Conservation (phyloP, 2,797 vertebrate genomes). For the Cephalopachus bancanus region DNA sequence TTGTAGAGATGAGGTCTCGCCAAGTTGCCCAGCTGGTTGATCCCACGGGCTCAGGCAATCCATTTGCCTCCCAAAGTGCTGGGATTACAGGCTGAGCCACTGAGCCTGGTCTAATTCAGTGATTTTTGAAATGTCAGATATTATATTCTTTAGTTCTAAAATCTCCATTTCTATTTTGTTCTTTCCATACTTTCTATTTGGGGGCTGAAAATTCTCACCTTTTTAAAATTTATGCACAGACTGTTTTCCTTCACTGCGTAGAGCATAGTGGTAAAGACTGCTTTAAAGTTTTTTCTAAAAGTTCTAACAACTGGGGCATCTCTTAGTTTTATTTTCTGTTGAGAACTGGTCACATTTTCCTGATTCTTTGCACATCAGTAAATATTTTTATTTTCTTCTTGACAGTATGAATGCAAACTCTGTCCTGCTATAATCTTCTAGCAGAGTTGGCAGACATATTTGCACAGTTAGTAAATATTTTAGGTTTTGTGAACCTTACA, state of each 20-base stretch:
- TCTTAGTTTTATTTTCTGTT: conserved; percentile 7
- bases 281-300: background rate
- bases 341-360: background rate
- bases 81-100: too few species aligned
- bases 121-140: background rate
- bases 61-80: too few species aligned
- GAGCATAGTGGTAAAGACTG: background rate
- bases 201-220: background rate
- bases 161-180: background rate
- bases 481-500: background rate
- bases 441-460: background rate
- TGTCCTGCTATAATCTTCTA: background rate
- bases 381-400: background rate
- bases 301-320: background rate
- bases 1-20: too few species aligned
- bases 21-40: too few species aligned
- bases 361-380: background rate
- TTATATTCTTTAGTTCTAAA: background rate
- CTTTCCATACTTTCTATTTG: background rate
- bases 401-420: background rate
- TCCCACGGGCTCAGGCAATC: too few species aligned
- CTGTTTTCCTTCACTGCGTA: background rate
- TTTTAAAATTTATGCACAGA: background rate
- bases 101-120: too few species aligned
- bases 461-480: background rate